A percentile compares a stretch with the other conserved stretches of the same genome.
These are phyloP conservation scores for Agriopis marginaria DNA, from an alignment of 2,888 invertebrate genomes.

Conservation along the genomic window DNA sequence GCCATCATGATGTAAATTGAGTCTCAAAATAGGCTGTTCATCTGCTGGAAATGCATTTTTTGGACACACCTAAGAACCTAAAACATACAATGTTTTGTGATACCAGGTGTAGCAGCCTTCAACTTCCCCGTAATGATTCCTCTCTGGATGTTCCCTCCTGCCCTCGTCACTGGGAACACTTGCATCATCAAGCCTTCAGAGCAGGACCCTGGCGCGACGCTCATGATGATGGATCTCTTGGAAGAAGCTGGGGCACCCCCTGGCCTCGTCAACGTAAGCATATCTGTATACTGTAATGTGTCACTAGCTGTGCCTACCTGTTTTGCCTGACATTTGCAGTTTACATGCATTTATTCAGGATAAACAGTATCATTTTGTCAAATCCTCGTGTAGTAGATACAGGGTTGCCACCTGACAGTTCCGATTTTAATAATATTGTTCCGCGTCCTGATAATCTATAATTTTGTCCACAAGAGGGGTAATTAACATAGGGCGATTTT, in stretches of 20 bases:
- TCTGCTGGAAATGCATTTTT: neutral
- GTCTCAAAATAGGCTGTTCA: neutral
- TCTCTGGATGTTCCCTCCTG: constrained; percentile 96
- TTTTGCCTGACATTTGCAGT: too few species aligned
- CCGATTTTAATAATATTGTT: too few species aligned
- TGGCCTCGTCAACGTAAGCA: constrained; percentile 95
- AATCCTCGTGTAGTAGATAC: too few species aligned
- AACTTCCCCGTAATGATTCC: constrained; percentile 99
- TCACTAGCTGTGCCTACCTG: too few species aligned
- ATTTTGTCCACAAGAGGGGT: too few species aligned
- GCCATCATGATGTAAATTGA: too few species aligned
- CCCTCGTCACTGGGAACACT: constrained; percentile 97
- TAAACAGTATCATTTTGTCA: too few species aligned
- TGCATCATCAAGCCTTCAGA: constrained; percentile 98
- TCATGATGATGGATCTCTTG: constrained; percentile 97
- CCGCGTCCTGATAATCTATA: too few species aligned
- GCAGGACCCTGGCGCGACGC: constrained; percentile 98
- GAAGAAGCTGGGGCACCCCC: constrained; percentile 98
- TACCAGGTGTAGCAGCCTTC: constrained; percentile 97
- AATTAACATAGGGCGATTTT: too few species aligned
- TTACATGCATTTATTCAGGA: too few species aligned
- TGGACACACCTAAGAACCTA: neutral
- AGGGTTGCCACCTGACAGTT: too few species aligned
- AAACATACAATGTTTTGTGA: neutral
- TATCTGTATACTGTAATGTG: neutral